Evolutionary conservation across 2,113 vertebrate species (phyloP), one percentile per base, ranked within the genome.

Genomic region (Callocephalon fimbriatum): DNA sequence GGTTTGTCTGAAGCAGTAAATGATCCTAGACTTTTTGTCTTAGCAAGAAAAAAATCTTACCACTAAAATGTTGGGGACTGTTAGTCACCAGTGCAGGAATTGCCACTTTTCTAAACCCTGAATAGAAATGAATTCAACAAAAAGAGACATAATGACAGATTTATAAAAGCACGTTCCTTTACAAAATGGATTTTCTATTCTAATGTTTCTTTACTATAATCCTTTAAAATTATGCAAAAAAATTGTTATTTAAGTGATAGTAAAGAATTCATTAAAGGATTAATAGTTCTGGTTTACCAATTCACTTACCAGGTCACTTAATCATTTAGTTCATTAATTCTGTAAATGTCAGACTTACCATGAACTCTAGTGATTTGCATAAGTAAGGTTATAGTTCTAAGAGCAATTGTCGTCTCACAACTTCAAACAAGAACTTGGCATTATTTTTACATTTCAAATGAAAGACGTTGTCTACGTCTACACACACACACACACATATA

Each of bases 311-410:
- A 98, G 97, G 97, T 97, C 98, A 98, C 98, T 98, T 98, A 98
- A 98, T 98, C 98, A 98, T 98, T 98, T 98, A 98, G 98, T 98
- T 98, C 97, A 98, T 98, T 98, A 98, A 98, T 98, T 98, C 97
- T 98, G 88, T 97, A 98, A 98, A 98, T 98, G 98, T 98, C 98
- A 98, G 91, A 94, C 96, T 98, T 98, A 97, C 97, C 95, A 96
- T 96, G 97, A 98, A 98, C 98, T 98, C 90, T 62, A 75, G 88
- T 96, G 86, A 98, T 98, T 98, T 98, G 97, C 98, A 98, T 98
- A 98, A 97, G 87, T 98, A 98, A 98, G 96, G 96, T 97, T 98
- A 98, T 96, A 96, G 80, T 97, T 97, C 96, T 96, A 88, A 9
- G 53, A 94, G 84, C 91, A 97, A 94, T 96, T 96, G 96, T 35